Conservation (phyloP, 2,113 vertebrate genomes). For the Mellivora capensis region DNA sequence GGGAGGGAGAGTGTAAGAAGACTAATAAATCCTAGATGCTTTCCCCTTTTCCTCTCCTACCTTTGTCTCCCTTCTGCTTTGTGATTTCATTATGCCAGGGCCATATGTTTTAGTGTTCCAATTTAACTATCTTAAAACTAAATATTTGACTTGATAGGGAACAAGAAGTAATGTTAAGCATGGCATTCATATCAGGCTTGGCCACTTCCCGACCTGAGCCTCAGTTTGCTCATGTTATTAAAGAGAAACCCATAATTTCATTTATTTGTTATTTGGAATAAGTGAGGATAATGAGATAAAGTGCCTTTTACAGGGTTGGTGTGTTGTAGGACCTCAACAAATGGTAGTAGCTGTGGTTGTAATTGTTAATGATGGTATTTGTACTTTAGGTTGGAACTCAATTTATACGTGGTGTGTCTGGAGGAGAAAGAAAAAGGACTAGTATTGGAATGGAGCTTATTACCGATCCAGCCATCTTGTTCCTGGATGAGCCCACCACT, state of each 20-base stretch:
- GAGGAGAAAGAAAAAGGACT: conserved; percentile 95
- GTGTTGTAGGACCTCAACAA: not conserved
- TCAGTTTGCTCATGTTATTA: not conserved
- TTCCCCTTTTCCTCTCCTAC: not conserved
- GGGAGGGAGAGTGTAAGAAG: not conserved
- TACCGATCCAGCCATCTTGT: conserved; percentile 91
- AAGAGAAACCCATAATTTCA: not conserved
- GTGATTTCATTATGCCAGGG: not conserved
- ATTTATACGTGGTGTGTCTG: conserved; percentile 91
- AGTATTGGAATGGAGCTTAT: conserved; percentile 98
- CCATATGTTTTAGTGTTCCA: not conserved
- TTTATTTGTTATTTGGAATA: not conserved
- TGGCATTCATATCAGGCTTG: not conserved
- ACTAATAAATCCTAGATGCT: not conserved
- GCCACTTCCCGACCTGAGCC: not conserved
- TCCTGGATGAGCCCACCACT: conserved; percentile 96
- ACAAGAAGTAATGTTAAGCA: not conserved
- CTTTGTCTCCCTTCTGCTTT: not conserved
- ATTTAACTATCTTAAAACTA: not conserved
- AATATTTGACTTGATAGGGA: not conserved
- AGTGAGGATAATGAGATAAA: not conserved
- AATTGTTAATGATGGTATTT: not conserved
- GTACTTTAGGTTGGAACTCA: conserved; percentile 91
- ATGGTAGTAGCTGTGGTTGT: not conserved
- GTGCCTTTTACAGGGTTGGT: not conserved